Percentiles rank a stretch among this genome's conserved stretches.
These are phyloP conservation scores for Laticauda laticaudata DNA, from an alignment of 2,113 vertebrate genomes.

Conservation along the genomic window DNA sequence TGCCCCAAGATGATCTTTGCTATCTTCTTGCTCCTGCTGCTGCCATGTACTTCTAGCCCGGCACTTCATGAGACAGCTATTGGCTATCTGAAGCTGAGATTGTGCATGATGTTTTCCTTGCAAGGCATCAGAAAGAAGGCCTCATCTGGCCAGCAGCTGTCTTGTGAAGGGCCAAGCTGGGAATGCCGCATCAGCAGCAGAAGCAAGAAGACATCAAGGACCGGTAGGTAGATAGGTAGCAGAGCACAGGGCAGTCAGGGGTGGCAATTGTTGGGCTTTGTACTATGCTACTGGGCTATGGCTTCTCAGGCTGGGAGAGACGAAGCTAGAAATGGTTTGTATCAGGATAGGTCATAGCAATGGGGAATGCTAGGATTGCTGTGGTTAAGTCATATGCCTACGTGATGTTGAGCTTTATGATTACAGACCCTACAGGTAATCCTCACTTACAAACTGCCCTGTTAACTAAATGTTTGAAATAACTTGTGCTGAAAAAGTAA, in stretches of 20 bases:
- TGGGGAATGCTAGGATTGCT: not conserved
- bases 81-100: not conserved
- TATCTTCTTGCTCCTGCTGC: not conserved
- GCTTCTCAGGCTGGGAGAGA: not conserved
- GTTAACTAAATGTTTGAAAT: not conserved
- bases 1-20: not conserved
- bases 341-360: not conserved
- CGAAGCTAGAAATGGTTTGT: not conserved
- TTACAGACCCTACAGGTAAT: not conserved
- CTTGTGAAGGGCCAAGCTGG: not conserved
- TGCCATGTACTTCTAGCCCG: not conserved
- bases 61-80: not conserved
- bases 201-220: not conserved
- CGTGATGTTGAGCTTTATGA: not conserved
- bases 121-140: not conserved
- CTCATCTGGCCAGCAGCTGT: not conserved
- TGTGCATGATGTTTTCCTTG: not conserved
- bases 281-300: not conserved
- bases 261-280: not conserved
- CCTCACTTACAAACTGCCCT: not conserved
- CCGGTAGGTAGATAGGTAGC: not conserved
- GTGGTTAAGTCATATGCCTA: not conserved
- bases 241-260: not conserved
- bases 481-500: not conserved
- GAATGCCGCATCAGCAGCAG: not conserved